Percentiles rank a stretch among this genome's conserved stretches.
Evolutionary conservation across 2,888 invertebrate genomes (phyloP).

Genomic region (Machimus rusticus): DNA sequence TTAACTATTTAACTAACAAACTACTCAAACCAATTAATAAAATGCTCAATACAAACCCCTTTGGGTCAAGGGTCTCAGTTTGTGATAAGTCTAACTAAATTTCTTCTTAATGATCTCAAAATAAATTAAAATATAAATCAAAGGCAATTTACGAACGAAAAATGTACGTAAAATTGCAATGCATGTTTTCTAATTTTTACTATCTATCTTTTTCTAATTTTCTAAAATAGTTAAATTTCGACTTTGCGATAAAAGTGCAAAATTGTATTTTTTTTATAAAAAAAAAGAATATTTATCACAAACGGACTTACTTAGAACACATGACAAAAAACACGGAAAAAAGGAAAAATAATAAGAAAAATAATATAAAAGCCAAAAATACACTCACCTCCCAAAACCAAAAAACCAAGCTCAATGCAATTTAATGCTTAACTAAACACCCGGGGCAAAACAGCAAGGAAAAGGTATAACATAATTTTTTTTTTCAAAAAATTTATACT

Average conservation of each 20-base stretch:
- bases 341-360: neutral
- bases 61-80: neutral
- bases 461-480: slow-evolving; percentile 6
- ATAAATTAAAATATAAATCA: neutral
- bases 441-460: neutral
- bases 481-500: neutral
- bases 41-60: neutral
- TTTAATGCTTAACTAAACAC: slow-evolving; percentile 31
- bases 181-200: neutral
- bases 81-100: slow-evolving; percentile 2
- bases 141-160: neutral
- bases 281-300: slow-evolving; percentile 18
- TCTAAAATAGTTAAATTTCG: neutral
- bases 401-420: neutral
- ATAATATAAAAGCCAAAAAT: neutral
- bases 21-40: neutral
- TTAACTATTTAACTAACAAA: neutral
- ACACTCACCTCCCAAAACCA: neutral
- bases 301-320: slow-evolving; percentile 19
- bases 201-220: neutral
- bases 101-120: neutral
- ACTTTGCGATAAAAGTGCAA: neutral
- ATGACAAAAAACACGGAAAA: neutral
- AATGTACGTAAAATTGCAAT: neutral
- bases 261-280: neutral